phyloP scores from a whole-genome alignment of 2,888 invertebrate genomes.

The Pristionchus entomophagus region DNA sequence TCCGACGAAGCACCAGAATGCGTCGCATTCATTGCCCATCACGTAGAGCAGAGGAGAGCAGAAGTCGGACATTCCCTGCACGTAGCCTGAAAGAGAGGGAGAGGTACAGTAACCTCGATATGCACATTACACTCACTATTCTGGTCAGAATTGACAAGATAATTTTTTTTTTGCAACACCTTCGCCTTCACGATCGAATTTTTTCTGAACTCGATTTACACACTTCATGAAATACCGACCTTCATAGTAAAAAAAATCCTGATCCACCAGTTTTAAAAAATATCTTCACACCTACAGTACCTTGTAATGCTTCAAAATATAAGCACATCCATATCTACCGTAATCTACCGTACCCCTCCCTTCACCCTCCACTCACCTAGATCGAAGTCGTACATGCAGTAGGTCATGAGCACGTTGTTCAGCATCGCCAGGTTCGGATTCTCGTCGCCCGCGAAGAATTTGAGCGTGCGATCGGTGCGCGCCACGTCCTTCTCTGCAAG shows the following conservation, averaged over 20 bases:
- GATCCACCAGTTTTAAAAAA: too few relatives aligned
- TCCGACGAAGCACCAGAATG: constrained; percentile 99
- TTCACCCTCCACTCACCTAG: constrained; percentile 81
- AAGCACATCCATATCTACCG: constrained; percentile 80
- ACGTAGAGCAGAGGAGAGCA: constrained; percentile 91
- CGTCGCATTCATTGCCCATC: constrained; percentile 92
- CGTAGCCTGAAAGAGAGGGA: constrained; percentile 85
- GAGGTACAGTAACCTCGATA: constrained; percentile 77
- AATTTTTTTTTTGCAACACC: too few relatives aligned
- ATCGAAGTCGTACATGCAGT: constrained; percentile 98
- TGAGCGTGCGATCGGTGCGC: constrained; percentile 91
- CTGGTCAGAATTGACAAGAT: too few relatives aligned
- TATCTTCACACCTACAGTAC: too few relatives aligned
- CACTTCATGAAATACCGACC: too few relatives aligned
- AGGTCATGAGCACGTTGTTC: constrained; percentile 95
- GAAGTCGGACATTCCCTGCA: constrained; percentile 98
- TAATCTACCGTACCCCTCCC: too few relatives aligned
- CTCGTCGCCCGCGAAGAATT: constrained; percentile 92
- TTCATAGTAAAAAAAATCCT: too few relatives aligned
- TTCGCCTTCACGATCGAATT: too few relatives aligned
- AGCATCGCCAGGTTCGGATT: constrained; percentile 89
- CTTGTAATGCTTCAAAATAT: too few relatives aligned
- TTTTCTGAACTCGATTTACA: too few relatives aligned
- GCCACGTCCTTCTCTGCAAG: constrained; percentile 94
- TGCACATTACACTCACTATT: too few relatives aligned